A percentile compares a stretch with the other conserved stretches of the same genome.
Evolutionary conservation across 2,888 invertebrate species (phyloP).

Genomic region (Nemoura dubitans): DNA sequence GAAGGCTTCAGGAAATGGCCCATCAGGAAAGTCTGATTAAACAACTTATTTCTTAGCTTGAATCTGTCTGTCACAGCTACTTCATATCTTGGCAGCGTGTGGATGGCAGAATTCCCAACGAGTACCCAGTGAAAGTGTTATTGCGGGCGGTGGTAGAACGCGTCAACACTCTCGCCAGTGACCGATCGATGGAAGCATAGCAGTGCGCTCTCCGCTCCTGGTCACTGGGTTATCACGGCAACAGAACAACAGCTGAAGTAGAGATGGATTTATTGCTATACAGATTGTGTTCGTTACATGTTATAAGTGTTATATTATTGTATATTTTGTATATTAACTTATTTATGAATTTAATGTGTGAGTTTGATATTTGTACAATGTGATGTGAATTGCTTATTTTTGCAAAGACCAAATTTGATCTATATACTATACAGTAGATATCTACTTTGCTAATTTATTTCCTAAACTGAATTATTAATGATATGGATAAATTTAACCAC

Average conservation of each 20-base stretch:
- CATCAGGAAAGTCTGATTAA: too few species aligned
- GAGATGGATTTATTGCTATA: neutral
- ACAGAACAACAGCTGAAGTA: neutral
- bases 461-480: neutral
- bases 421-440: too few species aligned
- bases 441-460: neutral
- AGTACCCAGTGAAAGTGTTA: slow-evolving; percentile 9
- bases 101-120: neutral
- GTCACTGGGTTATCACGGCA: too few species aligned
- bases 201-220: too few species aligned
- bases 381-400: neutral
- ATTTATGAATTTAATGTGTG: neutral
- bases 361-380: slow-evolving; percentile 3
- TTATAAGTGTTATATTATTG: neutral
- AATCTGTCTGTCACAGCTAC: neutral
- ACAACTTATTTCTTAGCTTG: too few species aligned
- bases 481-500: neutral
- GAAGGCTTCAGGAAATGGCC: too few species aligned
- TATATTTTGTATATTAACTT: neutral
- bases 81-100: slow-evolving; percentile 24
- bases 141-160: neutral
- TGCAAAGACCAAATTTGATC: neutral
- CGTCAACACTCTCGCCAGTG: neutral
- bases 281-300: neutral
- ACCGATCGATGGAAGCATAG: neutral